Percentiles rank a stretch among this genome's conserved stretches.
These are phyloP conservation scores for Cheumatopsyche charites DNA, from an alignment of 1,140 invertebrate species.

Conservation along the genomic window DNA sequence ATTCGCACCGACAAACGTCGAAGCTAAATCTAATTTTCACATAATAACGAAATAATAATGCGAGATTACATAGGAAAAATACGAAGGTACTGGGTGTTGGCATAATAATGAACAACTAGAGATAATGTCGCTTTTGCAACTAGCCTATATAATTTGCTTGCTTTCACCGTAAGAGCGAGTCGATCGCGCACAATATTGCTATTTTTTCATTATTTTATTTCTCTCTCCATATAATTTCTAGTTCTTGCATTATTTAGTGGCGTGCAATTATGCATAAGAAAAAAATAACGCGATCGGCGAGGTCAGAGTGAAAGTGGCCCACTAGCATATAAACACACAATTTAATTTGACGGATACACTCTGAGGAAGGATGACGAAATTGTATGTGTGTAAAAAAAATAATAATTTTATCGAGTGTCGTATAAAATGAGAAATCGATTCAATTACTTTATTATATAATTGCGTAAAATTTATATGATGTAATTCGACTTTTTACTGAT, in stretches of 20 bases:
- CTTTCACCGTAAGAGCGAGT: constrained; percentile 5
- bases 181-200: neutral
- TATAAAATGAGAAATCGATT: too few species aligned
- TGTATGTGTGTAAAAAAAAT: too few species aligned
- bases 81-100: too few species aligned
- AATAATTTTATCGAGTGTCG: too few species aligned
- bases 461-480: too few species aligned
- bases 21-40: neutral
- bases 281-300: neutral
- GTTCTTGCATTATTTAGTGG: neutral
- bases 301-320: constrained; percentile 35
- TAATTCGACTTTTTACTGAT: too few species aligned
- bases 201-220: too few species aligned
- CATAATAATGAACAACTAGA: neutral
- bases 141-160: constrained; percentile 16
- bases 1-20: neutral
- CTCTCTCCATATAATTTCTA: too few species aligned
- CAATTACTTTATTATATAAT: too few species aligned
- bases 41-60: neutral
- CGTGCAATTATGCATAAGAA: constrained; percentile 22
- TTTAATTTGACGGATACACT: neutral
- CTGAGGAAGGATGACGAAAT: too few species aligned
- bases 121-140: constrained; percentile 17
- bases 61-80: too few species aligned
- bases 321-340: constrained; percentile 34